phyloP scores from a whole-genome alignment of 2,797 vertebrate genomes.

The Rousettus madagascariensis region DNA sequence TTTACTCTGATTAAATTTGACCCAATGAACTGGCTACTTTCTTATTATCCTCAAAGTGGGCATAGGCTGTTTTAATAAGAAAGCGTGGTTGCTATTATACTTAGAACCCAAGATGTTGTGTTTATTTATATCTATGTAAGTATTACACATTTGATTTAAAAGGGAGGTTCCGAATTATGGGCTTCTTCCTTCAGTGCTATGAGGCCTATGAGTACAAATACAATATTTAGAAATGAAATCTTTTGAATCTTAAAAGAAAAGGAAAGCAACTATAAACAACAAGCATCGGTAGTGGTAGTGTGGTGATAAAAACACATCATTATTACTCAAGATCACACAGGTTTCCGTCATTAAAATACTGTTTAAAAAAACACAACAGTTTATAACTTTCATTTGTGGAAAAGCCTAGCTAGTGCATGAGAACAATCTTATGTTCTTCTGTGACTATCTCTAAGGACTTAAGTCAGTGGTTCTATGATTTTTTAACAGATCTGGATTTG shows the following conservation, averaged over 20 bases:
- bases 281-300: neutral
- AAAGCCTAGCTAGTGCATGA: neutral
- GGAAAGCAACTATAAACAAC: neutral
- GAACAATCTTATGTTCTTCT: conserved; percentile 4
- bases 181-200: neutral
- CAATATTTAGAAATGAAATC: neutral
- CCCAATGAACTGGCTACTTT: neutral
- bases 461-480: neutral
- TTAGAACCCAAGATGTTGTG: neutral
- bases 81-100: neutral
- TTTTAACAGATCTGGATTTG: conserved; percentile 5
- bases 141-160: neutral
- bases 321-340: neutral
- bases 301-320: neutral
- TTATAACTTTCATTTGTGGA: conserved; percentile 13
- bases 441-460: neutral
- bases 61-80: neutral
- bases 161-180: neutral
- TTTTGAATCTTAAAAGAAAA: neutral
- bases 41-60: neutral
- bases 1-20: conserved; percentile 23
- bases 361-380: neutral
- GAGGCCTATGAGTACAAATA: neutral
- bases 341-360: conserved; percentile 1
- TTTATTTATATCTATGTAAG: neutral